Base-by-base conservation (phyloP, 1,140 invertebrate genomes). In the Cotesia vestalis region DNA sequence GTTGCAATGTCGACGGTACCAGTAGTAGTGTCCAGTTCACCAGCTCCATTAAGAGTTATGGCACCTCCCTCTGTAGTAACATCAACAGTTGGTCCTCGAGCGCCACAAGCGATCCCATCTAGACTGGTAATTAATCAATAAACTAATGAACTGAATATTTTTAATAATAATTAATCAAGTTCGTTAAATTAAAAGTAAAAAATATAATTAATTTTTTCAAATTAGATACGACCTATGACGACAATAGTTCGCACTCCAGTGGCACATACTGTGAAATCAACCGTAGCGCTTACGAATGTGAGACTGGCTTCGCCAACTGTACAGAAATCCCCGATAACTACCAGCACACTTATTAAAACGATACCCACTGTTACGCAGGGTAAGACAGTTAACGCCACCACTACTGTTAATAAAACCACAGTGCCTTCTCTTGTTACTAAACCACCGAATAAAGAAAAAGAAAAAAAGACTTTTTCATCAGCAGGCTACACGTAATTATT, bases 401-500 rank as follows among this genome's bases (percentile, higher is more conserved):
- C 82, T 69, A 84, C 80, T 71, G 72, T 84, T 71, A 86, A 84
- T 75, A 87, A 86, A 86, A 78, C 83, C 80, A 74, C 80, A 82
- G 85, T 87, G 85, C 85, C 85, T 87, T 86, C 85, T 77, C 77
- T 84, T 73, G 77, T 85, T 74, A 80, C 83, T 73, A 86, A 87
- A 80, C 85, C 86, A 52, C 79, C 86, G 69, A 76, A 85, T 52
- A 91, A 91, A 82, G 90, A 91, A 52, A 91, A 91, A 83, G 90
- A 91, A 71, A 92, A 92, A 80, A 91, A 90, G 77, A 85, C 86
- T 46, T 90, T 89, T 80, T 90, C 86, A 27, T 88, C 85, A 6
- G 86, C 87, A 74, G 88, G 85, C 60, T 89, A 88, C 71, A 87
- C 87, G 88, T 89, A 75, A 80, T 83, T 82, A 38, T 74, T 74